phyloP scores from a whole-genome alignment of 2,797 vertebrate genomes.

The Poliocrania exsul region DNA sequence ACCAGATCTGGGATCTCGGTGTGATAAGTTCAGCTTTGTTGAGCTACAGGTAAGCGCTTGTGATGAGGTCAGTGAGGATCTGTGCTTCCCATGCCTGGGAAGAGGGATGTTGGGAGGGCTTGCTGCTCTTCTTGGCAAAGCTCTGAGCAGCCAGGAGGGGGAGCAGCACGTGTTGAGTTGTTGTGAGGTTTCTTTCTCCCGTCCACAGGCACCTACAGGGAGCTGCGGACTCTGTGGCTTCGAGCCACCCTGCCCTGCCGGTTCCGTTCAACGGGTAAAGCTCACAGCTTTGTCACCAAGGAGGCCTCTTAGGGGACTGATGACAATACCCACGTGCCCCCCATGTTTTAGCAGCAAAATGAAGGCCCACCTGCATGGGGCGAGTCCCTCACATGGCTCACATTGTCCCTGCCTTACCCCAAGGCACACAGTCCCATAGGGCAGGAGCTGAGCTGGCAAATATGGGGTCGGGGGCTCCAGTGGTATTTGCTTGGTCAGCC shows the following conservation, averaged over 20 bases:
- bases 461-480: not conserved
- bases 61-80: not conserved
- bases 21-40: constrained; percentile 68
- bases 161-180: not conserved
- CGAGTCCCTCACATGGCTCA: not conserved
- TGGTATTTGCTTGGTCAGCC: not conserved
- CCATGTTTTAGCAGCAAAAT: not conserved
- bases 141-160: not conserved
- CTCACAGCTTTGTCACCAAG: not conserved
- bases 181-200: constrained; percentile 15
- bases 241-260: constrained; percentile 75
- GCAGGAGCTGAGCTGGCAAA: not conserved
- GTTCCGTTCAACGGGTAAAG: constrained; percentile 76
- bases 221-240: constrained; percentile 79
- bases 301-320: not conserved
- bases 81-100: not conserved
- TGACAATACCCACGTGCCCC: not conserved
- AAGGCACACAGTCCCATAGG: accelerated
- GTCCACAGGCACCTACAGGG: constrained; percentile 67
- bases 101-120: not conserved
- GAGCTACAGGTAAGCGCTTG: constrained; percentile 48
- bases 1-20: constrained; percentile 87
- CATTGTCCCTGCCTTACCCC: not conserved
- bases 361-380: not conserved
- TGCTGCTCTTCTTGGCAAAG: not conserved